phyloP scores from a whole-genome alignment of 2,888 invertebrate genomes.

The Salticus scenicus region DNA sequence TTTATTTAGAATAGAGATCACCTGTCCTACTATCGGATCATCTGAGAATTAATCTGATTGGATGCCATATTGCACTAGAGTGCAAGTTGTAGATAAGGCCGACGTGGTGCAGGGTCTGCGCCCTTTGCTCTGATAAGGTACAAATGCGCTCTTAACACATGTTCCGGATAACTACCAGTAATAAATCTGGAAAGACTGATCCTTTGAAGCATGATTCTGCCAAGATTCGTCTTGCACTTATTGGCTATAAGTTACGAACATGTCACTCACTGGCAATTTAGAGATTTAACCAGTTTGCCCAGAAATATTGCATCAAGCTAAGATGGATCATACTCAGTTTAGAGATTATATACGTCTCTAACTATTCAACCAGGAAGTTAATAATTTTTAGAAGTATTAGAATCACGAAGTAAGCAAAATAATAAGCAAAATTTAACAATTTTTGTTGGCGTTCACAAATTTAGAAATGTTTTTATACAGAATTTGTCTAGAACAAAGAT shows the following conservation, averaged over 20 bases:
- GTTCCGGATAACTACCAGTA: slow-evolving; percentile 53
- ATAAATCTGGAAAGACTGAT: slow-evolving; percentile 53
- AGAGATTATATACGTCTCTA: background rate
- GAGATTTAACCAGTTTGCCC: slow-evolving; percentile 42
- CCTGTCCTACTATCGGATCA: slow-evolving; percentile 23
- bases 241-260: slow-evolving; percentile 51
- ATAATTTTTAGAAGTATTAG: no score
- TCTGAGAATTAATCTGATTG: slow-evolving; percentile 40
- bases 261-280: slow-evolving; percentile 49
- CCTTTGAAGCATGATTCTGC: slow-evolving; percentile 44
- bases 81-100: slow-evolving; percentile 50
- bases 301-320: slow-evolving; percentile 29
- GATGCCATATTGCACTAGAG: slow-evolving; percentile 32
- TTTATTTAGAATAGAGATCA: no score
- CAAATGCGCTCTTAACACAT: slow-evolving; percentile 58
- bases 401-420: no score
- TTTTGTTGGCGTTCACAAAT: no score
- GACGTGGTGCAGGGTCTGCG: slow-evolving; percentile 36
- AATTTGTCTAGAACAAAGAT: no score
- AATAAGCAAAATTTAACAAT: no score
- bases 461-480: no score
- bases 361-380: no score
- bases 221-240: slow-evolving; percentile 37
- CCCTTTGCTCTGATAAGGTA: slow-evolving; percentile 64
- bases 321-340: slow-evolving; percentile 13